phyloP scores from a whole-genome alignment of 2,888 invertebrate species.

The Linnaemya vulpina region DNA sequence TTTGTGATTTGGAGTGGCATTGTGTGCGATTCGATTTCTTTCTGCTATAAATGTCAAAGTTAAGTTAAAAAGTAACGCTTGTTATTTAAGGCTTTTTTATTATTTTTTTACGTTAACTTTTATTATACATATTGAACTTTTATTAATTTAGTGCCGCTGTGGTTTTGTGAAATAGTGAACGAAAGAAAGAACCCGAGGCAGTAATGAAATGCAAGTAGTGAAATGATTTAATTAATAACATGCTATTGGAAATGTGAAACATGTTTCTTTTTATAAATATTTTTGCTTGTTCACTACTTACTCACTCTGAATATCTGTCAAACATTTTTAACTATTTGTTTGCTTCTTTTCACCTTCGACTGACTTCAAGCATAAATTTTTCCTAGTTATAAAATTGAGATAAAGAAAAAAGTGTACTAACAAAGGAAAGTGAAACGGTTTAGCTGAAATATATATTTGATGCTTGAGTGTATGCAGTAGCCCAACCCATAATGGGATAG shows the following conservation, averaged over 20 bases:
- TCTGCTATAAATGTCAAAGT: constrained; percentile 65
- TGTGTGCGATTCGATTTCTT: not conserved
- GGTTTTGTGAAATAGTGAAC: not conserved
- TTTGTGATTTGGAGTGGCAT: not conserved
- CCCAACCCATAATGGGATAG: constrained; percentile 3
- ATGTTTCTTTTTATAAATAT: constrained; percentile 25
- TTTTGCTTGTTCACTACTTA: constrained; percentile 1
- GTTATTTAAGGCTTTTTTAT: too few species aligned
- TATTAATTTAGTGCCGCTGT: not conserved
- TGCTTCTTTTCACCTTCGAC: not conserved
- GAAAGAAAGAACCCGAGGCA: not conserved
- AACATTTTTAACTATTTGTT: constrained; percentile 1
- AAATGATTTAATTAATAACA: constrained; percentile 56
- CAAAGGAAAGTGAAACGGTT: not conserved
- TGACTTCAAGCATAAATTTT: constrained; percentile 24
- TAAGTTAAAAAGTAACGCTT: constrained; percentile 62
- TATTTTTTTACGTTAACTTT: constrained; percentile 6
- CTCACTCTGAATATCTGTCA: not conserved
- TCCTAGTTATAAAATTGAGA: not conserved
- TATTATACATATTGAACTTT: not conserved
- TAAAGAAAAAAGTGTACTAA: not conserved
- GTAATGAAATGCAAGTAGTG: constrained; percentile 29
- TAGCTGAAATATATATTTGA: constrained; percentile 4
- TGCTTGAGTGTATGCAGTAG: not conserved
- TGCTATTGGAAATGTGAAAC: constrained; percentile 56